These are phyloP conservation scores for Drosophila malerkotliana DNA, from an alignment of 1,140 invertebrate genomes.

Conservation along the genomic window DNA sequence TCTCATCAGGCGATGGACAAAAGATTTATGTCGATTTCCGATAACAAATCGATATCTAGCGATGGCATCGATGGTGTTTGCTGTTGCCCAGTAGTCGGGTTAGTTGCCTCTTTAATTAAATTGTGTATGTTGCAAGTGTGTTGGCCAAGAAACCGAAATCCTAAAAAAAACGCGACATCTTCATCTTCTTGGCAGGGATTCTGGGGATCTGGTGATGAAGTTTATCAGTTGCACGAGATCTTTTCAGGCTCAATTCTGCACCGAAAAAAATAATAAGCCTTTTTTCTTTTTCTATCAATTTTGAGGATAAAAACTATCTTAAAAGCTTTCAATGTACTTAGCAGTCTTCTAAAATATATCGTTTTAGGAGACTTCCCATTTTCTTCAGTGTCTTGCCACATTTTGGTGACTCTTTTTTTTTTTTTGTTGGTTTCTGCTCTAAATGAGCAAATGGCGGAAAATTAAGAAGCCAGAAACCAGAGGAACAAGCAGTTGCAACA, in stretches of 20 bases:
- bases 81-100: slow-evolving; percentile 60
- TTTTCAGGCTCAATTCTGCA: slow-evolving; percentile 22
- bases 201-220: slow-evolving; percentile 10
- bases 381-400: not conserved
- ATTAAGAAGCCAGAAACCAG: slow-evolving; percentile 47
- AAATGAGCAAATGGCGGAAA: slow-evolving; percentile 80
- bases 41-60: slow-evolving; percentile 22
- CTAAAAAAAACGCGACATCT: slow-evolving; percentile 39
- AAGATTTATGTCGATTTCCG: slow-evolving; percentile 31
- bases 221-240: slow-evolving; percentile 71
- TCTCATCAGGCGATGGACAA: slow-evolving; percentile 6
- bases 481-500: slow-evolving; percentile 15
- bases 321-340: not conserved
- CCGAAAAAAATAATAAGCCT: not conserved
- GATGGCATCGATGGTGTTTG: slow-evolving; percentile 7
- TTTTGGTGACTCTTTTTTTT: slow-evolving; percentile 48
- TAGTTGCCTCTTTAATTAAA: slow-evolving; percentile 69
- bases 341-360: too few species aligned
- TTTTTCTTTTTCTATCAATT: not conserved
- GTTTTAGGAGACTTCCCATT: too few species aligned
- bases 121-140: slow-evolving; percentile 71
- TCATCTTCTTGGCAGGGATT: slow-evolving; percentile 46
- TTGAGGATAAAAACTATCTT: not conserved
- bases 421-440: slow-evolving; percentile 18
- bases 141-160: not conserved